phyloP scores from a whole-genome alignment of 1,140 invertebrate species.

The Drosophila chauvacae region DNA sequence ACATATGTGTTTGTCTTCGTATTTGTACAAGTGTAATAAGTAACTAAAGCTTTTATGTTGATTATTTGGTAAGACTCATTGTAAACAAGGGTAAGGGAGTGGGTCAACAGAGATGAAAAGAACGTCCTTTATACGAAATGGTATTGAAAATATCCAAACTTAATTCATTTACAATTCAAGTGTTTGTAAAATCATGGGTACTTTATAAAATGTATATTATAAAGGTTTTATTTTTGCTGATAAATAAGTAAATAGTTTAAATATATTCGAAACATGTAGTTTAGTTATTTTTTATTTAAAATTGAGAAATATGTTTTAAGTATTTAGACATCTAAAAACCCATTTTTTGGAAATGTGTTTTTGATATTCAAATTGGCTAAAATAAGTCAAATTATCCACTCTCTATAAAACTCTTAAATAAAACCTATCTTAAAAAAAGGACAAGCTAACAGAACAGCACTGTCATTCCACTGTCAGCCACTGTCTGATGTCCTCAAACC shows the following conservation, averaged over 20 bases:
- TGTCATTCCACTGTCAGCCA: background rate
- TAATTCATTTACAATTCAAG: background rate
- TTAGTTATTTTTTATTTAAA: background rate
- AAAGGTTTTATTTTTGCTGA: too few species aligned
- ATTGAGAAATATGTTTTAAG: background rate
- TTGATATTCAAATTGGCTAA: too few species aligned
- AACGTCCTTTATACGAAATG: background rate
- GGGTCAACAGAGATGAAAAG: slow-evolving; percentile 1
- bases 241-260: background rate
- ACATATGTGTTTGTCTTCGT: slow-evolving; percentile 17
- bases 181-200: background rate
- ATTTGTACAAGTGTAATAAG: slow-evolving; percentile 64
- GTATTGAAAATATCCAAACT: background rate
- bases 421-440: background rate
- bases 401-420: background rate
- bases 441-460: background rate
- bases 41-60: slow-evolving; percentile 80
- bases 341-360: too few species aligned
- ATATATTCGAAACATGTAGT: background rate
- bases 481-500: slow-evolving; percentile 30
- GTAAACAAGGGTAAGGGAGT: slow-evolving; percentile 41
- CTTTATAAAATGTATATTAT: too few species aligned
- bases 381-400: background rate
- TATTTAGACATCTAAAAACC: background rate
- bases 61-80: slow-evolving; percentile 74